Evolutionary conservation across 2,113 vertebrate genomes (phyloP).

Genomic region (Rallus limicola): DNA sequence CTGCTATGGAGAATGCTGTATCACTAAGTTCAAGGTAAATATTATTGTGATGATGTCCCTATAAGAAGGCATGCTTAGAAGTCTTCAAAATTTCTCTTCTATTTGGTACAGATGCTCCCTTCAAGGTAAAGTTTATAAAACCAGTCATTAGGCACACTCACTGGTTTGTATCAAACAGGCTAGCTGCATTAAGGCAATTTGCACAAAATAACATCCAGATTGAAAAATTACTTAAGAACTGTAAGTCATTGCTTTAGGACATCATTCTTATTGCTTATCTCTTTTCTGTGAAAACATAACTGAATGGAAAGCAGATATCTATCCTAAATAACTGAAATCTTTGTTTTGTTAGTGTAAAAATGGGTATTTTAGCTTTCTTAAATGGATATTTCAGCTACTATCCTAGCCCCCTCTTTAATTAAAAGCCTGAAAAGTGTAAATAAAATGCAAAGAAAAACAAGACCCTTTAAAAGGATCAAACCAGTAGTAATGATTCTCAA

Average conservation of each 20-base stretch:
- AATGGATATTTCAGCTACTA: background rate
- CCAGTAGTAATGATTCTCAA: background rate
- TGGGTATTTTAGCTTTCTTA: background rate
- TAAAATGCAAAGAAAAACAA: background rate
- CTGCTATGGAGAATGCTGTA: background rate
- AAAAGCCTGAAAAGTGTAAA: background rate
- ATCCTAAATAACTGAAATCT: background rate
- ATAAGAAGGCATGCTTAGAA: background rate
- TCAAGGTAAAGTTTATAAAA: background rate
- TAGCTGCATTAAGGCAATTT: background rate
- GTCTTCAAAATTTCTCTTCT: background rate
- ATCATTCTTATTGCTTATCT: background rate
- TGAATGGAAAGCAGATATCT: background rate
- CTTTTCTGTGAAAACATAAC: background rate
- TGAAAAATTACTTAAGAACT: background rate
- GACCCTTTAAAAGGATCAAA: background rate
- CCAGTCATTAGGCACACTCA: background rate
- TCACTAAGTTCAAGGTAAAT: background rate
- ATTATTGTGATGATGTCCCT: background rate
- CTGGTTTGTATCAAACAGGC: background rate
- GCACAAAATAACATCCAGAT: background rate
- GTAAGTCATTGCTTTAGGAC: background rate
- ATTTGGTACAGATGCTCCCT: background rate
- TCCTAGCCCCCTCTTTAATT: background rate
- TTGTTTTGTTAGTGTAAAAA: background rate